Evolutionary conservation across 2,113 vertebrate genomes (phyloP).

Genomic region (Rhabdomys dilectus): DNA sequence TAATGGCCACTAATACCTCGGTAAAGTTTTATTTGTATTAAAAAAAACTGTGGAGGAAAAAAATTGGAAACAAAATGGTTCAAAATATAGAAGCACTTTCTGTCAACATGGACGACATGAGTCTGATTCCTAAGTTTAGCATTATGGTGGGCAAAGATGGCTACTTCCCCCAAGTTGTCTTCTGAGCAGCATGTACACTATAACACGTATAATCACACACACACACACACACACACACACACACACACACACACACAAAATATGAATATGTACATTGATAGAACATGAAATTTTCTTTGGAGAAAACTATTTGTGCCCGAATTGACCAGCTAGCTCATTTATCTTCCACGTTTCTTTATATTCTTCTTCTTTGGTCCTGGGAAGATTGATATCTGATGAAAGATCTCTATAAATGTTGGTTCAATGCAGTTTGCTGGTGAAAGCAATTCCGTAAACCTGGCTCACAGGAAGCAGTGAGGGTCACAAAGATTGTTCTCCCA

Average conservation of each 20-base stretch:
- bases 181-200: background rate
- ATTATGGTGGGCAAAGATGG: too few relatives aligned
- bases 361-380: background rate
- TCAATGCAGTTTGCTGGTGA: fast-evolving
- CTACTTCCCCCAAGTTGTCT: background rate
- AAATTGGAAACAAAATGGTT: background rate
- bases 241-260: background rate
- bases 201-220: background rate
- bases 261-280: background rate
- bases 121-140: background rate
- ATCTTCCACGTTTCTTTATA: background rate
- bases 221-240: background rate
- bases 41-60: background rate
- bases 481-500: background rate
- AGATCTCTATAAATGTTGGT: background rate
- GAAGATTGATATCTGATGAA: background rate
- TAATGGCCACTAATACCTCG: background rate
- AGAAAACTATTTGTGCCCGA: background rate
- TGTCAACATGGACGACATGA: background rate
- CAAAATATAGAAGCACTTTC: too few relatives aligned
- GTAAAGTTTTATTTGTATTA: background rate
- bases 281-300: background rate
- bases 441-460: too few relatives aligned
- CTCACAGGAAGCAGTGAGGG: fast-evolving
- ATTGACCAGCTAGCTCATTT: background rate